Base-by-base conservation (phyloP, 1,140 invertebrate species). In the Platyura marginata region DNA sequence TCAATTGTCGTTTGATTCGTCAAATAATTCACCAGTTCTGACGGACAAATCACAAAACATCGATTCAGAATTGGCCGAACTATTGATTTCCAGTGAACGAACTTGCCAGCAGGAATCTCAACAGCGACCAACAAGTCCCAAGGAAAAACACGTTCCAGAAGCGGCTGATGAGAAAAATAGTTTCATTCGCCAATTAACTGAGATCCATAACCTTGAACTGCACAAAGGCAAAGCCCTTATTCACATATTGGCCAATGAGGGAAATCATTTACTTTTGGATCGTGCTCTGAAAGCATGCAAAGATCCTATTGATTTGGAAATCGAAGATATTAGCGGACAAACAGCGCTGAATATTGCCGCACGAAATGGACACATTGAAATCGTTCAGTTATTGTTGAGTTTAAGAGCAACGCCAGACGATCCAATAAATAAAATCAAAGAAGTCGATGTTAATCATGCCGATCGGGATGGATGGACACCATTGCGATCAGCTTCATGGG, bases 391-490 rank as follows among this genome's bases (percentile, higher is more conserved):
- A 3, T 49, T 69, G 23, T 49, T 70, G 3, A 51, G 52, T 36
- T 59, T 59, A 40, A 49, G 52, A 1, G 56, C 60, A 29, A 51
- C 55, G 9, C 51, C 54, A 34, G 55, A 56, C 21, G 56, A 60
- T 37, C 57, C 56, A 5, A n/a, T n/a, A n/a, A 56, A 55, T 0
- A 51, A 55, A n/a, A 58, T 59, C 56, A 52, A 55, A 40, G 82
- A 84, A 2, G 85, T 88, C 1, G 67, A 71, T 48, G 70, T 78
- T 0, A 83, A 92, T 63, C 78, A 83, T 43, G 79, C 84, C 6
- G 90, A 94, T 63, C 75, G 75, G 21, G 90, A 94, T 55, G 84
- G 83, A 13, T 85, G 91, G 74, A 93, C 88, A 33, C 85, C 89
- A 3, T 62, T 94, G 25, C 66, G 82, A 48, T 81, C 82, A 9